A percentile compares a stretch with the other conserved stretches of the same genome.
Evolutionary conservation across 2,797 vertebrate species (phyloP).

Genomic region (Coranthus polyacanthus): DNA sequence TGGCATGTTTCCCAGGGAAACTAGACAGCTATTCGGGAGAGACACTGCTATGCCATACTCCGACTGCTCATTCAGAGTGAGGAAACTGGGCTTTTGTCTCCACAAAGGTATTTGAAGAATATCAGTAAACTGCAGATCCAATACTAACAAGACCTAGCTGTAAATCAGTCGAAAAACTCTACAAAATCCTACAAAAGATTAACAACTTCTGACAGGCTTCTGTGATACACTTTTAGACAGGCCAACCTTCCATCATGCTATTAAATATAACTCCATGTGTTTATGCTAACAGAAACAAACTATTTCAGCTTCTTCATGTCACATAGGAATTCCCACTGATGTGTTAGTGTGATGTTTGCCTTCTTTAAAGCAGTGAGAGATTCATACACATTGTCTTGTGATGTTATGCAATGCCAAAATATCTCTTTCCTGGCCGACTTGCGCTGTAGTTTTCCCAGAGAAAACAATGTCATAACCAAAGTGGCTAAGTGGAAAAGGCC

Average conservation of each 20-base stretch:
- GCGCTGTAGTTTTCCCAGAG: constrained; percentile 42
- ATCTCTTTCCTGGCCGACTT: constrained; percentile 29
- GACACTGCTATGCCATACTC: constrained; percentile 35
- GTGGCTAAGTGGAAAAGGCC: constrained; percentile 45
- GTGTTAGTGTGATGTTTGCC: constrained; percentile 36
- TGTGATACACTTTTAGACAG: constrained; percentile 28
- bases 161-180: constrained; percentile 48
- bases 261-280: constrained; percentile 32
- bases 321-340: constrained; percentile 34
- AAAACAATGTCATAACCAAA: constrained; percentile 66
- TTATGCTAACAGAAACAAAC: constrained; percentile 32
- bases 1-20: constrained; percentile 58
- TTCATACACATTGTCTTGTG: constrained; percentile 56
- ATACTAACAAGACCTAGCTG: constrained; percentile 37
- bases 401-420: constrained; percentile 51
- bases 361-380: constrained; percentile 52
- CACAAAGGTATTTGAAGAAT: constrained; percentile 38
- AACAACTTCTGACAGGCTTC: constrained; percentile 40
- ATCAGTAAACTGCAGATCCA: constrained; percentile 23
- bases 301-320: constrained; percentile 32
- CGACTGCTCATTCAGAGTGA: constrained; percentile 45
- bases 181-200: constrained; percentile 38
- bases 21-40: constrained; percentile 46
- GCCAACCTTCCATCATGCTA: constrained; percentile 36
- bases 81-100: constrained; percentile 53